Evolutionary conservation across 1,140 invertebrate genomes (phyloP).

Genomic region (Drosophila repleta): DNA sequence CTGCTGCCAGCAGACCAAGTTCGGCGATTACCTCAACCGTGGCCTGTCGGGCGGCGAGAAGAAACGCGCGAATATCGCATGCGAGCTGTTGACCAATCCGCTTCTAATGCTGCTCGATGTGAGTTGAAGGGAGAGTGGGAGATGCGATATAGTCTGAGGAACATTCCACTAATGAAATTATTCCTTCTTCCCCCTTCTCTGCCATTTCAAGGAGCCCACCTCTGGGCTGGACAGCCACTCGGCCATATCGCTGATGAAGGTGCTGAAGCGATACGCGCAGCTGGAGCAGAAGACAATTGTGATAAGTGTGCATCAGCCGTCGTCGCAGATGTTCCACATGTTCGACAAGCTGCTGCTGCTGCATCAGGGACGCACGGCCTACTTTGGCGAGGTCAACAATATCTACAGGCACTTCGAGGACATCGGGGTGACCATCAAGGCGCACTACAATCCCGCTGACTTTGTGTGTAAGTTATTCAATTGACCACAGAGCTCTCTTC

Average conservation of each 20-base stretch:
- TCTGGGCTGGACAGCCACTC: constrained; percentile 94
- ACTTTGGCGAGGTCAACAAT: constrained; percentile 90
- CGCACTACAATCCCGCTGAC: constrained; percentile 94
- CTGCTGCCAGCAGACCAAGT: constrained; percentile 92
- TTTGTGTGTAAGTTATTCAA: constrained; percentile 89
- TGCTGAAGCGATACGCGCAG: constrained; percentile 90
- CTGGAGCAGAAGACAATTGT: constrained; percentile 92
- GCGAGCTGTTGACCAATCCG: constrained; percentile 93
- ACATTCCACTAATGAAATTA: too few relatives aligned
- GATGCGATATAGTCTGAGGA: too few relatives aligned
- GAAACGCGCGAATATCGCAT: constrained; percentile 94
- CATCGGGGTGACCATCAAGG: constrained; percentile 89
- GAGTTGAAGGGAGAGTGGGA: constrained; percentile 83
- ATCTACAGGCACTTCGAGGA: constrained; percentile 91
- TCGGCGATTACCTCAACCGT: constrained; percentile 91
- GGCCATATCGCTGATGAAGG: constrained; percentile 90
- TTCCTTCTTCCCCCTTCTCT: background rate
- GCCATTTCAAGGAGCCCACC: constrained; percentile 90
- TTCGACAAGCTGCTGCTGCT: constrained; percentile 92
- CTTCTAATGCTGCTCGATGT: constrained; percentile 93
- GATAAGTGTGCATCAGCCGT: constrained; percentile 93
- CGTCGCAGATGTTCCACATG: constrained; percentile 94
- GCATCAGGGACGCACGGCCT: constrained; percentile 91
- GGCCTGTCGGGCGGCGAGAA: constrained; percentile 94
- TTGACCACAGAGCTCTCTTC: background rate